phyloP scores from a whole-genome alignment of 2,888 invertebrate genomes.

The Harpagoxenus sublaevis region DNA sequence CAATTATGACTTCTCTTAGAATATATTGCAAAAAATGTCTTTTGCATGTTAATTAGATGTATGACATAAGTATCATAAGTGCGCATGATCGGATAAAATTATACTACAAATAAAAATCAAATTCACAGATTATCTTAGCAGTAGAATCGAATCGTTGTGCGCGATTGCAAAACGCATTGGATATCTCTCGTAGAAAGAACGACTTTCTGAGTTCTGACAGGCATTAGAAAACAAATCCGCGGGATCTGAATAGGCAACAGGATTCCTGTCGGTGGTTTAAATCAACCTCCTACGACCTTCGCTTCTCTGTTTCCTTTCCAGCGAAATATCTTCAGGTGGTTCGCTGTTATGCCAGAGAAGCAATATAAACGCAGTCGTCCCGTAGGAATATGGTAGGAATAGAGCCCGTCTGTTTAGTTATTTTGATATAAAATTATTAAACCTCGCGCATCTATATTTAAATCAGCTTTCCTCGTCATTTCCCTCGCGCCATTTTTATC shows the following conservation, averaged over 20 bases:
- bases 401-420: constrained; percentile 67
- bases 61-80: neutral
- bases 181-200: constrained; percentile 2
- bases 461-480: constrained; percentile 63
- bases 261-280: constrained; percentile 50
- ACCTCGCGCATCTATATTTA: constrained; percentile 68
- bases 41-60: neutral
- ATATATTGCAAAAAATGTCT: neutral
- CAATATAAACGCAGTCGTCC: constrained; percentile 41
- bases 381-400: constrained; percentile 8
- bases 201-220: constrained; percentile 20
- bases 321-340: constrained; percentile 47
- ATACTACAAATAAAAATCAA: neutral
- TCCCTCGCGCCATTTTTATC: neutral
- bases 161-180: neutral
- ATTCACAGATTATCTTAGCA: constrained; percentile 1
- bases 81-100: neutral
- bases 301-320: constrained; percentile 32
- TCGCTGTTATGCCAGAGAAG: constrained; percentile 27
- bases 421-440: constrained; percentile 61
- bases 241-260: constrained; percentile 47
- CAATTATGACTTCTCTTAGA: neutral
- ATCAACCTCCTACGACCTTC: constrained; percentile 32
- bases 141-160: neutral
- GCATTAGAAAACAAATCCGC: constrained; percentile 38